Evolutionary conservation across 2,888 invertebrate species (phyloP).

Genomic region (Linyphia triangularis): DNA sequence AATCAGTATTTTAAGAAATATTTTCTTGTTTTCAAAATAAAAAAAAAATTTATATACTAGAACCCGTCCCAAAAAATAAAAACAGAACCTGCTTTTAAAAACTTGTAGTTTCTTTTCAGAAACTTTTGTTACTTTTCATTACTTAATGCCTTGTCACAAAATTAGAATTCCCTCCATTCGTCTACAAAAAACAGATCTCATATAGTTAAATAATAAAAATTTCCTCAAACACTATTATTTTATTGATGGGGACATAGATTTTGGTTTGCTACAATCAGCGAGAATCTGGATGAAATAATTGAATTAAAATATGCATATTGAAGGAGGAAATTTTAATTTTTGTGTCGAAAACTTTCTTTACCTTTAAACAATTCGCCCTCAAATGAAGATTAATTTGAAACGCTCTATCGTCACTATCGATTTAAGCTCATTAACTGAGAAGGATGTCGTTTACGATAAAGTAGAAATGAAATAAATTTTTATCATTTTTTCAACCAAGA

Average conservation of each 20-base stretch:
- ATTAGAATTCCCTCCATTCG: no score
- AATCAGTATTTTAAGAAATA: no score
- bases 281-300: background rate
- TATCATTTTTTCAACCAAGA: slow-evolving; percentile 22
- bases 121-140: no score
- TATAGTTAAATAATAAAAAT: no score
- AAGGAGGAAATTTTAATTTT: slow-evolving; percentile 11
- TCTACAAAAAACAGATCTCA: no score
- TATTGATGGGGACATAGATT: background rate
- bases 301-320: background rate
- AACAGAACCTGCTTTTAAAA: no score
- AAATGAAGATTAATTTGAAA: slow-evolving; percentile 55
- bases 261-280: background rate
- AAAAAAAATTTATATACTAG: no score
- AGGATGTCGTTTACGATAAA: slow-evolving; percentile 23
- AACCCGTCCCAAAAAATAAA: no score
- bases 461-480: slow-evolving; percentile 56
- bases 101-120: no score
- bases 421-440: slow-evolving; percentile 38
- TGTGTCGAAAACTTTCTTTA: slow-evolving; percentile 11
- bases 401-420: slow-evolving; percentile 24
- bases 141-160: no score
- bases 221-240: background rate
- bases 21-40: no score
- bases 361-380: slow-evolving; percentile 19